phyloP scores from a whole-genome alignment of 2,888 invertebrate genomes.

The Eustalomyia histrio region DNA sequence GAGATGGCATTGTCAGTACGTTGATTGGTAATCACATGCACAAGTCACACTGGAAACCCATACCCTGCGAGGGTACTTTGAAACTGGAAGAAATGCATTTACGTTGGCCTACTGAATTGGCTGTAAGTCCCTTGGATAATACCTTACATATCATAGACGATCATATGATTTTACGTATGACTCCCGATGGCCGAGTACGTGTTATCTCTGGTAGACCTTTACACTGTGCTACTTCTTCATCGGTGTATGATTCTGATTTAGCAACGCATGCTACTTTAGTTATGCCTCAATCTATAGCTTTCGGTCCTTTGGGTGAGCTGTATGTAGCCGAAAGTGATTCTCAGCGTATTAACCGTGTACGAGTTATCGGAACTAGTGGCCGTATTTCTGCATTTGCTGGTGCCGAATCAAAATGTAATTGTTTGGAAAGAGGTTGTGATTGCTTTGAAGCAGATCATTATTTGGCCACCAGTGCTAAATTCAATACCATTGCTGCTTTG shows the following conservation, averaged over 20 bases:
- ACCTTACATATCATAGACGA: slow-evolving; percentile 97
- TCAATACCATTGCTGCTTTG: slow-evolving; percentile 95
- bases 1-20: slow-evolving; percentile 94
- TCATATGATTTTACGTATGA: slow-evolving; percentile 95
- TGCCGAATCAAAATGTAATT: slow-evolving; percentile 95
- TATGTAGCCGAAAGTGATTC: slow-evolving; percentile 98
- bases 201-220: slow-evolving; percentile 96
- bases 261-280: slow-evolving; percentile 94
- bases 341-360: slow-evolving; percentile 93
- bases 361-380: slow-evolving; percentile 95
- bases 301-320: slow-evolving; percentile 93
- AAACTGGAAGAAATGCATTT: slow-evolving; percentile 96
- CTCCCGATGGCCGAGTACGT: slow-evolving; percentile 93
- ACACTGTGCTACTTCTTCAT: slow-evolving; percentile 92
- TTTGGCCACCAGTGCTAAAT: slow-evolving; percentile 94
- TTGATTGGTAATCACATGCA: slow-evolving; percentile 96
- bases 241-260: slow-evolving; percentile 90
- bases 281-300: slow-evolving; percentile 96
- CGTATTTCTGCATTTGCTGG: slow-evolving; percentile 96
- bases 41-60: slow-evolving; percentile 95
- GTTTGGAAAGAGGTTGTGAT: slow-evolving; percentile 93
- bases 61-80: slow-evolving; percentile 93
- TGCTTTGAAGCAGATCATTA: slow-evolving; percentile 96
- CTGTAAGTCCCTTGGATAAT: slow-evolving; percentile 96
- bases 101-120: slow-evolving; percentile 97